Conservation (phyloP, 1,140 invertebrate genomes). For the Macrobrachium rosenbergii region DNA sequence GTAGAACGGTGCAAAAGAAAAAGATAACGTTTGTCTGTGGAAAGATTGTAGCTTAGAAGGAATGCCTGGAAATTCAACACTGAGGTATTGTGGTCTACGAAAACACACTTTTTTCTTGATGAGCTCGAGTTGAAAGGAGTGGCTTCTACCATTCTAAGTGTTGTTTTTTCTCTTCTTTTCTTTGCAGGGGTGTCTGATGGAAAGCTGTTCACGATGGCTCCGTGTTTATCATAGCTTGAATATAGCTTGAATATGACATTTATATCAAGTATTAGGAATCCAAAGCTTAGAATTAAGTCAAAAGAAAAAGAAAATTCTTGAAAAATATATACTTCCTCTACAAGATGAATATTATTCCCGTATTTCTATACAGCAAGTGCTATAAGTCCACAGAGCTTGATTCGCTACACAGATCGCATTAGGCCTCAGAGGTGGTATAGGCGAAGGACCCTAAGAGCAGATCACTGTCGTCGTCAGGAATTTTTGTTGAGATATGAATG, state of each 20-base stretch:
- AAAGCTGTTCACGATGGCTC: slow-evolving; percentile 43
- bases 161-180: neutral
- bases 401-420: slow-evolving; percentile 44
- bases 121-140: neutral
- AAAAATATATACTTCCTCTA: slow-evolving; percentile 50
- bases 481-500: slow-evolving; percentile 14
- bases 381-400: slow-evolving; percentile 58
- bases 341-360: slow-evolving; percentile 56
- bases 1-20: too few relatives aligned
- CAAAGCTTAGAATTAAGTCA: slow-evolving; percentile 56
- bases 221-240: slow-evolving; percentile 54
- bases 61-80: too few relatives aligned
- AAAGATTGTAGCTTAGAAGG: too few relatives aligned
- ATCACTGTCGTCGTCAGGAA: slow-evolving; percentile 10
- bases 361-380: slow-evolving; percentile 59
- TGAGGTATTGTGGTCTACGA: too few relatives aligned
- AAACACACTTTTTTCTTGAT: too few relatives aligned
- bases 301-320: slow-evolving; percentile 36
- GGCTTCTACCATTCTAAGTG: neutral
- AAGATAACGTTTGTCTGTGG: too few relatives aligned
- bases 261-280: slow-evolving; percentile 65
- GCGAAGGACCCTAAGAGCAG: slow-evolving; percentile 28
- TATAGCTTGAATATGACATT: slow-evolving; percentile 60
- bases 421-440: slow-evolving; percentile 43
- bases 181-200: slow-evolving; percentile 50